Conservation (phyloP, 2,888 invertebrate genomes). For the Bruchidius siliquastri region DNA sequence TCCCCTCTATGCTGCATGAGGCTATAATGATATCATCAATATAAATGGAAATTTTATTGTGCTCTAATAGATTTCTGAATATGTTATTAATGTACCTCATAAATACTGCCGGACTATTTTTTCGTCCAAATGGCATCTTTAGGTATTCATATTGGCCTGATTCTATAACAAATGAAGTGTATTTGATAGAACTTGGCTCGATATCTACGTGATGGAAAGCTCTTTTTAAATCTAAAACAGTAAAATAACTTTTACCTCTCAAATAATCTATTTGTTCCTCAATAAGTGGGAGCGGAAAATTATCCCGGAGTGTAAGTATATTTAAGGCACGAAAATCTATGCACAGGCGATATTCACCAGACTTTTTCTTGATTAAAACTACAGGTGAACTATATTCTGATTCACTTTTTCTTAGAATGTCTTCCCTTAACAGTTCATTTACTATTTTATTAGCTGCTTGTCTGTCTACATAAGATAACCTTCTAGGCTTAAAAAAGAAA, state of each 20-base stretch:
- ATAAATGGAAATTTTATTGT: not conserved
- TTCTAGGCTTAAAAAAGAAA: not conserved
- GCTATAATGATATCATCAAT: conserved; percentile 2
- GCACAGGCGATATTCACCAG: not conserved
- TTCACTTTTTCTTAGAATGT: not conserved
- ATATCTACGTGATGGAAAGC: conserved; percentile 32
- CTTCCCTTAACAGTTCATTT: not conserved
- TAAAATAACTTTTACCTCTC: conserved; percentile 27
- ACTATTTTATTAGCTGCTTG: not conserved
- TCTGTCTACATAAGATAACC: not conserved
- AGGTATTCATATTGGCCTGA: conserved; percentile 32
- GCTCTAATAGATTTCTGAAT: conserved; percentile 21
- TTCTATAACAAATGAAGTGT: conserved; percentile 33
- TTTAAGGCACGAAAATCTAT: conserved; percentile 2
- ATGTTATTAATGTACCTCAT: not conserved
- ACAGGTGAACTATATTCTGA: not conserved
- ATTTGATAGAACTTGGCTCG: conserved; percentile 24
- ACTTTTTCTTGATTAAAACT: not conserved
- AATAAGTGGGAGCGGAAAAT: not conserved
- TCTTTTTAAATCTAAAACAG: conserved; percentile 30
- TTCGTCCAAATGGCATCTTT: conserved; percentile 34
- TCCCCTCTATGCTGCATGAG: conserved; percentile 19
- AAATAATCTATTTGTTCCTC: conserved; percentile 22
- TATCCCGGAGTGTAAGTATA: not conserved
- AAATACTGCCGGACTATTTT: conserved; percentile 18